Evolutionary conservation across 2,888 invertebrate species (phyloP).

Genomic region (Melanchra persicariae): DNA sequence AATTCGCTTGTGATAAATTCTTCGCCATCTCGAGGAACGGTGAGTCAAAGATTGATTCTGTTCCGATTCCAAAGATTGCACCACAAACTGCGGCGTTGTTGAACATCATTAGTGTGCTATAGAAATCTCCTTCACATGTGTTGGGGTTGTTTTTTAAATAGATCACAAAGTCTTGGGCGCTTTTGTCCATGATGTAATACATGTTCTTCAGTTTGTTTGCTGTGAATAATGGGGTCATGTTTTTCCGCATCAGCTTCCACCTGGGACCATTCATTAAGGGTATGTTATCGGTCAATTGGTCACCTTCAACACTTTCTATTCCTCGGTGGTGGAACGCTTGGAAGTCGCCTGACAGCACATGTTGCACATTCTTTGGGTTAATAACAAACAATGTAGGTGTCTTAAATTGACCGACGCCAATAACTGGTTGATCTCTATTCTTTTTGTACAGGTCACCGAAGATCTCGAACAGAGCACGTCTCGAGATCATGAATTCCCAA

Average conservation of each 20-base stretch:
- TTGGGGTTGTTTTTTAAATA: slow-evolving; percentile 70
- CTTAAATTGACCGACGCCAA: slow-evolving; percentile 65
- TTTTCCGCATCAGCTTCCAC: slow-evolving; percentile 81
- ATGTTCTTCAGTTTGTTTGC: slow-evolving; percentile 79
- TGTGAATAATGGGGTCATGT: slow-evolving; percentile 80
- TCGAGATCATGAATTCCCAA: slow-evolving; percentile 61
- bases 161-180: slow-evolving; percentile 74
- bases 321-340: slow-evolving; percentile 75
- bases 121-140: slow-evolving; percentile 55
- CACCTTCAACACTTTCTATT: slow-evolving; percentile 65
- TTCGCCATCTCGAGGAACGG: slow-evolving; percentile 73
- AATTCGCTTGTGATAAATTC: slow-evolving; percentile 57
- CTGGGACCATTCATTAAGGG: slow-evolving; percentile 73
- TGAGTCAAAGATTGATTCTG: slow-evolving; percentile 76
- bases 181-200: slow-evolving; percentile 79
- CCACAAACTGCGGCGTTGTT: slow-evolving; percentile 75
- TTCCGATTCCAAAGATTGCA: slow-evolving; percentile 80
- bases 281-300: slow-evolving; percentile 73
- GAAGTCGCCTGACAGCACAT: slow-evolving; percentile 71
- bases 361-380: slow-evolving; percentile 71
- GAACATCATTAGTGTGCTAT: slow-evolving; percentile 66
- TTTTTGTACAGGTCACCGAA: slow-evolving; percentile 70
- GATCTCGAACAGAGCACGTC: slow-evolving; percentile 36
- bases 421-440: slow-evolving; percentile 71
- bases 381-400: slow-evolving; percentile 67